Base-by-base conservation (phyloP, 1,140 invertebrate genomes). In the Matsumurasca onukii region DNA sequence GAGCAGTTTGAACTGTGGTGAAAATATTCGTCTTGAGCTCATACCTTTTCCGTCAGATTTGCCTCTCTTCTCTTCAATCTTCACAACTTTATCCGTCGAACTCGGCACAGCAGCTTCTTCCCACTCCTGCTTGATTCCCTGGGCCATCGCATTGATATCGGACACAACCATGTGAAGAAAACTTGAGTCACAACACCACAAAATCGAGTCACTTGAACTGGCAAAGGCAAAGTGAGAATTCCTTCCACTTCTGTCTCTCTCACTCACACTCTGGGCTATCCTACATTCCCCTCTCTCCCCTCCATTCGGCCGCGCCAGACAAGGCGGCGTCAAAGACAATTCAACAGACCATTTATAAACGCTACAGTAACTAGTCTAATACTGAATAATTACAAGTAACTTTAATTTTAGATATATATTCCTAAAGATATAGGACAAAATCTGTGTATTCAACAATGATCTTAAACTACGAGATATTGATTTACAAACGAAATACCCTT, bases 21-120 rank as follows among this genome's bases (percentile, higher is more conserved):
- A 86, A 74, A 93, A 94, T 75, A 93, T 93, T 29, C 92, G 85
- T 55, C 91, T 82, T 61, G 90, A 92, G 34, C 90, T 91, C 83
- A 86, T 83, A 45, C 82, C 84, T 72, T 83, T 85, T 59, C 81
- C 77, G 67, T 81, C 76, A 17, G 61, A 73, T 76, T 73, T 78
- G 69, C 66, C 74, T 73, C 71, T 77, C 75, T 79, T 78, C 81
- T 83, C 78, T 80, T 80, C 78, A 79, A 82, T 80, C 75, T 78
- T 75, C 75, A 76, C 75, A 69, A 73, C 77, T 77, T 80, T 68
- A 15, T 49, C 48, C 77, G 69, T 78, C 77, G 73, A 77, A 77
- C 78, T 30, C 31, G 69, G 68, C 70, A 70, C 70, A 72, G 79
- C 77, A 76, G 78, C 80, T 77, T 80, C 79, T 78, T 82, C 82